A percentile compares a stretch with the other conserved stretches of the same genome.
These are phyloP conservation scores for Eonycteris spelaea DNA, from an alignment of 2,113 vertebrate species.

Conservation along the genomic window DNA sequence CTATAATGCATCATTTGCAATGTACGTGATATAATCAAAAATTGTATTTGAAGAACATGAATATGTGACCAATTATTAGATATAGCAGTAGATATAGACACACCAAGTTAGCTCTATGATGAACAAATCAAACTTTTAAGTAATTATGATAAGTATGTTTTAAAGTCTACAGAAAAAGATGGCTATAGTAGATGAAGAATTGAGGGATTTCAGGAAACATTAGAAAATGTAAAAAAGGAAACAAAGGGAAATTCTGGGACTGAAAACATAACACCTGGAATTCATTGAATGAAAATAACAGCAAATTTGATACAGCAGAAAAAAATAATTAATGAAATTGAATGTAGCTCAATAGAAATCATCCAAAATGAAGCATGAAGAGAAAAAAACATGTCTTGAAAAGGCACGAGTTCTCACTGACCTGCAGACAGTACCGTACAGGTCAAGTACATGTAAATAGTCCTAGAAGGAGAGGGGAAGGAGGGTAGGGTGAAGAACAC, in stretches of 20 bases:
- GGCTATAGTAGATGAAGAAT: not conserved
- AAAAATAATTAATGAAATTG: not conserved
- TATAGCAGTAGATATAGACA: not conserved
- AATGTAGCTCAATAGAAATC: not conserved
- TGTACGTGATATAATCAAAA: not conserved
- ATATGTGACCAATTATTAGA: not conserved
- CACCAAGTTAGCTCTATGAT: not conserved
- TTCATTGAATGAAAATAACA: not conserved
- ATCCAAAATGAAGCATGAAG: not conserved
- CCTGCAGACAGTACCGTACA: not conserved
- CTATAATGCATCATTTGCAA: too few species aligned
- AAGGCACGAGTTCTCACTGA: not conserved
- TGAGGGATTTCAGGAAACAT: not conserved
- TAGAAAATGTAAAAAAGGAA: not conserved
- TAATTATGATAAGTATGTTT: not conserved
- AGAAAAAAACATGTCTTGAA: not conserved
- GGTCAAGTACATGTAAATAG: not conserved
- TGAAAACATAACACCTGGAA: not conserved
- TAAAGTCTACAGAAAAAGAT: not conserved
- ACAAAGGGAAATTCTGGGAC: not conserved
- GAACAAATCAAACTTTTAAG: not conserved
- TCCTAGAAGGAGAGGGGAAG: not conserved
- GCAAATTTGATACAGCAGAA: not conserved
- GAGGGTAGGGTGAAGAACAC: not conserved
- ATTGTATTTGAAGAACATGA: not conserved